Conservation (phyloP, 2,888 invertebrate genomes). For the Magallana nippona region DNA sequence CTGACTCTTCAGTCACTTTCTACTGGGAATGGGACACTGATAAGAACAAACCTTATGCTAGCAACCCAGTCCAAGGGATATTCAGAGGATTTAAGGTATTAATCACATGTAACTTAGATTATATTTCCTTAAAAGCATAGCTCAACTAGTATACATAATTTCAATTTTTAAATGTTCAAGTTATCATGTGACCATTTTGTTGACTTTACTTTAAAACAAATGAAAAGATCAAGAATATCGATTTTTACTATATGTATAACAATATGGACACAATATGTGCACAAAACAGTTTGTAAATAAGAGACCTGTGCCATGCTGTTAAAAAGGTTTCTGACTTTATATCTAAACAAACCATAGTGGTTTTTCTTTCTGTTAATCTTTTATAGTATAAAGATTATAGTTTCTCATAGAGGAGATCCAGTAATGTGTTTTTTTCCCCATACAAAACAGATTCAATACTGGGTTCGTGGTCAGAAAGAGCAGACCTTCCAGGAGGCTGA, state of each 20-base stretch:
- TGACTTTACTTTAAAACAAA: too few relatives aligned
- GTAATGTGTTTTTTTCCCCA: background rate
- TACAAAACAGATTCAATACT: constrained; percentile 88
- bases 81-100: constrained; percentile 79
- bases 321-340: too few relatives aligned
- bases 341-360: too few relatives aligned
- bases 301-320: too few relatives aligned
- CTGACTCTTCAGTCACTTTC: constrained; percentile 63
- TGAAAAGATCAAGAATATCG: too few relatives aligned
- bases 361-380: too few relatives aligned
- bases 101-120: constrained; percentile 25
- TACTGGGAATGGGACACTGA: constrained; percentile 68
- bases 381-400: too few relatives aligned
- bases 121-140: background rate
- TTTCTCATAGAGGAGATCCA: too few relatives aligned
- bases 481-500: constrained; percentile 68
- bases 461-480: constrained; percentile 87
- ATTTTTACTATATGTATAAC: too few relatives aligned
- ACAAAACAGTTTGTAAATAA: too few relatives aligned
- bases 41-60: constrained; percentile 52
- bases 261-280: too few relatives aligned
- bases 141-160: background rate
- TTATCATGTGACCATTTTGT: too few relatives aligned
- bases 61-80: constrained; percentile 69
- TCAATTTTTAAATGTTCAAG: background rate